Evolutionary conservation across 2,797 vertebrate genomes (phyloP), one percentile per base, ranked within the genome.

Genomic region (Sphenodon punctatus): DNA sequence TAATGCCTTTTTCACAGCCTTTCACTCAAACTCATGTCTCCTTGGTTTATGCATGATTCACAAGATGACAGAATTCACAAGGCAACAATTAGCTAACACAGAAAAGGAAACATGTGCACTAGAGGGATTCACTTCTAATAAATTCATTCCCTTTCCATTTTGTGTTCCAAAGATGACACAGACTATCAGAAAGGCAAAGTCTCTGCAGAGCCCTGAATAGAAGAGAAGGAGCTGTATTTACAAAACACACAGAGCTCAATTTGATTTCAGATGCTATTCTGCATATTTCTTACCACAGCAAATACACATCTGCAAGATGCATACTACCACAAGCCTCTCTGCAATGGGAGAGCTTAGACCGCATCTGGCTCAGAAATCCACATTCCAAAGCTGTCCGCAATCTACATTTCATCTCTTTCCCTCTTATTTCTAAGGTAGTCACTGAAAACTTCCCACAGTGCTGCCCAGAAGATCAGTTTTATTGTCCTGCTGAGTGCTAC

Each of bases 131-230:
- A 77, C 70, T 93, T 90, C 84, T 85, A 88, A 90, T 75, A 88
- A 87, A 91, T 87, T 88, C 84, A 89, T 89, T 68, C 58, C 55
- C 58, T 88, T 84, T 66, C 88, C 53, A 74, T 51, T 84, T 82
- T 89, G 69, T 88, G 66, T 87, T 92, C 84, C 80, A 89, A 93
- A 92, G 76, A 74, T 92, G 89, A 91, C 72, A 92, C 88, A 88
- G 80, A 89, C 87, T 91, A 90, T 91, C 87, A 93, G 87, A 92
- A 86, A 75, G 86, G 85, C 85, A 83, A 91, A 90, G 82, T 89
- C 80, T 89, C 89, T 43, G 86, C 85, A 93, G 90, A 93, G 88
- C 92, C 92, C 91, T 92, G 89, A 91, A 93, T 88, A 42, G 84
- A 88, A 88, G 90, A 88, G 88, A 78, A 90, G 75, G 81, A 87